Percentiles rank a stretch among this genome's conserved stretches.
Evolutionary conservation across 2,888 invertebrate genomes (phyloP).

Genomic region (Oithona nana): DNA sequence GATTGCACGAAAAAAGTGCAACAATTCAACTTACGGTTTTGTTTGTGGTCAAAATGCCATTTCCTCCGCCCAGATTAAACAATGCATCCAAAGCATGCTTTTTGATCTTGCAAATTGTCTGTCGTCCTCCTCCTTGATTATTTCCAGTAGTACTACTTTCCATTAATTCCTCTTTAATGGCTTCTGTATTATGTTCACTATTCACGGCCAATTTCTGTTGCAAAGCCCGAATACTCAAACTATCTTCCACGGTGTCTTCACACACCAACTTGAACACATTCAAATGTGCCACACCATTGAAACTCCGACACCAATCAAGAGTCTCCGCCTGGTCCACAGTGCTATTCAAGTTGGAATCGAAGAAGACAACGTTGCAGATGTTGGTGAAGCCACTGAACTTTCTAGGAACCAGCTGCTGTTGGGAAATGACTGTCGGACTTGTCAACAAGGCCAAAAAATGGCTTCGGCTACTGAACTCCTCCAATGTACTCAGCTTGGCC

Average conservation of each 20-base stretch:
- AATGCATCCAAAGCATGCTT: constrained; percentile 8
- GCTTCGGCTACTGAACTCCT: not conserved
- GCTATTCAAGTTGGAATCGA: not conserved
- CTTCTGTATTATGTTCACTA: too few relatives aligned
- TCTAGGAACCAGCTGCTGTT: too few relatives aligned
- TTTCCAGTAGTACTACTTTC: not conserved
- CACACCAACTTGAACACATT: constrained; percentile 7
- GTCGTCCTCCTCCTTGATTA: too few relatives aligned
- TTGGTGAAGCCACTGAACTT: not conserved
- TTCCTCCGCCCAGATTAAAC: not conserved
- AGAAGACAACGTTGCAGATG: constrained; percentile 1
- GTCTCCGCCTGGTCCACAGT: not conserved
- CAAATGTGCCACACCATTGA: not conserved
- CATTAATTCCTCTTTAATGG: not conserved
- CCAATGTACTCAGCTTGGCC: not conserved
- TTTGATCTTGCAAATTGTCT: not conserved
- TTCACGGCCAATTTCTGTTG: not conserved
- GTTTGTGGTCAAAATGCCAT: not conserved
- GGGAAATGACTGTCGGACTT: not conserved
- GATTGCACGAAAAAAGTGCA: not conserved
- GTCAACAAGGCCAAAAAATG: not conserved
- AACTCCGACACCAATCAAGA: not conserved
- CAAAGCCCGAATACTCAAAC: not conserved
- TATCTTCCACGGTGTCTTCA: constrained; percentile 12
- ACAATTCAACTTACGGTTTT: not conserved